Evolutionary conservation across 2,888 invertebrate genomes (phyloP), one percentile per base, ranked within the genome.

Genomic region (Allygus modestus): DNA sequence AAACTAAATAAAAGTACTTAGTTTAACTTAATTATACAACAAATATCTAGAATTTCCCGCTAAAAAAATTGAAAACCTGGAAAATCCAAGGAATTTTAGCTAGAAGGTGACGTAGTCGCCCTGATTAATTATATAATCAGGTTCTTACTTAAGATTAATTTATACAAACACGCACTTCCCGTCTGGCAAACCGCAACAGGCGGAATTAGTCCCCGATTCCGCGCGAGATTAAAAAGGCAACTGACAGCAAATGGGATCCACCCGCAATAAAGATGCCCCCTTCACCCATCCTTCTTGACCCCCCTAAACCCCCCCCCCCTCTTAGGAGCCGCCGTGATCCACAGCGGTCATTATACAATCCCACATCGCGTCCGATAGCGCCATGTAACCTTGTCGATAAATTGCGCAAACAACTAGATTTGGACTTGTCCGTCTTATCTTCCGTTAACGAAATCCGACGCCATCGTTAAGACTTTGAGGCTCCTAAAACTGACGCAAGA

Each of bases 391-490:
- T 1, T 9, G 20, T 69, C 69, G 31, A 73, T 73, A 73, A 73
- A 73, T 73, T 73, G n/a, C 20, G 73, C 31, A 41, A 73, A 73
- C 73, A 73, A 73, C 41, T 73, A 15, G 69, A 69, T 69, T 69
- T 31, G 31, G 33, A 69, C 31, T 69, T 54, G 54, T 54, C 23
- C 23, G 20, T 23, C 54, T 54, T 54, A 23, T 23, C 54, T 54
- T 20, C 11, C 54, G 23, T 23, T 23, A 23, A 54, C 20, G 54
- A 54, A 20, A 23, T 23, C 20, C 54, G 4, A 4, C 54, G 17
- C 46, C 46, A 2, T 54, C 54, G 23, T 54, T 20, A 54, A 54
- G 23, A n/a, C 20, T 11, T n/a, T 4, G 23, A 20, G 20, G 12
- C 37, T n/a, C n/a, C 5, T 37, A 7, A 12, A 12, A 20, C 20